Percentiles rank a stretch among this genome's conserved stretches.
Evolutionary conservation across 1,140 invertebrate species (phyloP).

Genomic region (Zophobas morio): DNA sequence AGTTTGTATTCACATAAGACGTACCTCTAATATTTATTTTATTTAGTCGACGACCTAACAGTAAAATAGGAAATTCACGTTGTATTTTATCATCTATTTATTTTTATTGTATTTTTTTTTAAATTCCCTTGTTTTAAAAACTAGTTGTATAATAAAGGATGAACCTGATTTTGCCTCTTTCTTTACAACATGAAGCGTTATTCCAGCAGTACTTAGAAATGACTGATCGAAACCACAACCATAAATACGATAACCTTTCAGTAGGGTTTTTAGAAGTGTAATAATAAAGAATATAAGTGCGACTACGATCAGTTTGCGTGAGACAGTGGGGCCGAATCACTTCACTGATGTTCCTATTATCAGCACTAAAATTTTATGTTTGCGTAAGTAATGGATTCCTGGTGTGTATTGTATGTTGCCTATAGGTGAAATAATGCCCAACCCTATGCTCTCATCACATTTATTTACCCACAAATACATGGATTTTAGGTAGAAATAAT

Average conservation of each 20-base stretch:
- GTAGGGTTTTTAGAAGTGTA: no score
- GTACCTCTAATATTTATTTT: conserved; percentile 30
- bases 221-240: no score
- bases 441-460: conserved; percentile 53
- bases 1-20: conserved; percentile 34
- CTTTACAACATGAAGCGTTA: background rate
- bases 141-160: conserved; percentile 38
- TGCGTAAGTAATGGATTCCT: background rate
- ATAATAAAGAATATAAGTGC: no score
- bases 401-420: no score
- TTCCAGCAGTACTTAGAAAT: no score
- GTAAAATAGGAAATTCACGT: conserved; percentile 27
- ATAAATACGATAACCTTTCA: no score
- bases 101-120: conserved; percentile 49
- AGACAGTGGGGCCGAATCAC: background rate
- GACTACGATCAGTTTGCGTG: background rate
- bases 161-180: background rate
- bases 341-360: background rate
- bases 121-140: conserved; percentile 37
- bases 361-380: background rate
- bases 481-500: conserved; percentile 58
- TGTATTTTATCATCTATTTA: conserved; percentile 29
- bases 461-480: conserved; percentile 60
- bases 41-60: conserved; percentile 29
- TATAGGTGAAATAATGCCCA: conserved; percentile 10